A percentile compares a stretch with the other conserved stretches of the same genome.
Evolutionary conservation across 2,113 vertebrate genomes (phyloP).

Genomic region (Cryptotis parvus): DNA sequence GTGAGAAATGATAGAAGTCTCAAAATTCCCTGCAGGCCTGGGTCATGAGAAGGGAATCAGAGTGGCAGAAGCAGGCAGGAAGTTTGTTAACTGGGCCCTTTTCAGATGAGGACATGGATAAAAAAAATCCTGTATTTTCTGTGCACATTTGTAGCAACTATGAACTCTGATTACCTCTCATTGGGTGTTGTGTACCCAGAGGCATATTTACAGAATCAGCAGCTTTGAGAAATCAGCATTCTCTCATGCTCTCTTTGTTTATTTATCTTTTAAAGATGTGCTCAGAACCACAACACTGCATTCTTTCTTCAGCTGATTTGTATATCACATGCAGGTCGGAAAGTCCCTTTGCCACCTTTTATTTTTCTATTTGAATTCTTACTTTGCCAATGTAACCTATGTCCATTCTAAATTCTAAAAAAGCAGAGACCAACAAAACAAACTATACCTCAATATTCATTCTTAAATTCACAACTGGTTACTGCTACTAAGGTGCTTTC

Average conservation of each 20-base stretch:
- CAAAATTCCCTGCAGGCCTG: background rate
- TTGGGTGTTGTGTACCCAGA: background rate
- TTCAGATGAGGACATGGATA: background rate
- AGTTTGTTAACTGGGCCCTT: background rate
- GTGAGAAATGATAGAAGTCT: background rate
- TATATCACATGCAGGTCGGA: background rate
- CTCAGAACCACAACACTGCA: background rate
- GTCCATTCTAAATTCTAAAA: background rate
- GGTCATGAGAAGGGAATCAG: background rate
- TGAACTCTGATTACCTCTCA: background rate
- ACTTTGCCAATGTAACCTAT: background rate
- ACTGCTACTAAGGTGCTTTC: background rate
- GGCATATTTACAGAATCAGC: background rate
- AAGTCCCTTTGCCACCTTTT: background rate
- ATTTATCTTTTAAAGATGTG: background rate
- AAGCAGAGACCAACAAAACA: background rate
- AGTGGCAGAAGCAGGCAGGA: background rate
- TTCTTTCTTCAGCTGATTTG: background rate
- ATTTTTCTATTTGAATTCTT: background rate
- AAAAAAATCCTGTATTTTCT: background rate
- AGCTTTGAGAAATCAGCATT: background rate
- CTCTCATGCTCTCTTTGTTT: background rate
- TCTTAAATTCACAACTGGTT: background rate
- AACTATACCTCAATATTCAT: background rate
- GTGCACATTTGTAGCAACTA: background rate